phyloP scores from a whole-genome alignment of 2,113 vertebrate genomes.

The Microcebus ravelobensis region DNA sequence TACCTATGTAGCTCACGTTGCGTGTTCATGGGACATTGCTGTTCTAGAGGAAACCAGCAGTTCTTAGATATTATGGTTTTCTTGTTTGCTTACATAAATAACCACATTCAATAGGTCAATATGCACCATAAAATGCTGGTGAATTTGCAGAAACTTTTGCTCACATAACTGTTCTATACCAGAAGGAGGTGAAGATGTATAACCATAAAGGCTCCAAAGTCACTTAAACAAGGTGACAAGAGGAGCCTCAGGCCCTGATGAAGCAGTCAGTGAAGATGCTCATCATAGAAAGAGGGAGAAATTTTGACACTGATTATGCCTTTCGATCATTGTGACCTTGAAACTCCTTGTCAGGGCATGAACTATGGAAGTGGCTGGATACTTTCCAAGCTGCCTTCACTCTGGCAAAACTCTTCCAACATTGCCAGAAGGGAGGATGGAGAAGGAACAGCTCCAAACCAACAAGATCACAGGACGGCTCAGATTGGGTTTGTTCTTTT shows the following conservation, averaged over 20 bases:
- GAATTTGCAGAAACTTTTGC: not conserved
- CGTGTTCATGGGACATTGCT: accelerated
- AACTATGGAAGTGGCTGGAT: not conserved
- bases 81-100: not conserved
- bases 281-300: not conserved
- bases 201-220: not conserved
- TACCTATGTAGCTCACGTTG: accelerated
- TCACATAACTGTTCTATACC: not conserved
- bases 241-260: no score
- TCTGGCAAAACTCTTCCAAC: not conserved
- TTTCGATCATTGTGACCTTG: not conserved
- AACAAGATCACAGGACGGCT: not conserved
- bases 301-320: not conserved
- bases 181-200: not conserved
- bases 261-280: not conserved
- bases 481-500: accelerated
- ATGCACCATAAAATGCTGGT: not conserved
- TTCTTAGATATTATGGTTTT: not conserved
- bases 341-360: not conserved
- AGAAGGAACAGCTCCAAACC: accelerated
- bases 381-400: not conserved
- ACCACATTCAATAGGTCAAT: not conserved
- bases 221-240: not conserved
- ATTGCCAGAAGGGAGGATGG: accelerated
- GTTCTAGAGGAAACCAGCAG: not conserved